Percentiles rank a stretch among this genome's conserved stretches.
These are phyloP conservation scores for Alca torda DNA, from an alignment of 2,797 vertebrate genomes.

Conservation along the genomic window DNA sequence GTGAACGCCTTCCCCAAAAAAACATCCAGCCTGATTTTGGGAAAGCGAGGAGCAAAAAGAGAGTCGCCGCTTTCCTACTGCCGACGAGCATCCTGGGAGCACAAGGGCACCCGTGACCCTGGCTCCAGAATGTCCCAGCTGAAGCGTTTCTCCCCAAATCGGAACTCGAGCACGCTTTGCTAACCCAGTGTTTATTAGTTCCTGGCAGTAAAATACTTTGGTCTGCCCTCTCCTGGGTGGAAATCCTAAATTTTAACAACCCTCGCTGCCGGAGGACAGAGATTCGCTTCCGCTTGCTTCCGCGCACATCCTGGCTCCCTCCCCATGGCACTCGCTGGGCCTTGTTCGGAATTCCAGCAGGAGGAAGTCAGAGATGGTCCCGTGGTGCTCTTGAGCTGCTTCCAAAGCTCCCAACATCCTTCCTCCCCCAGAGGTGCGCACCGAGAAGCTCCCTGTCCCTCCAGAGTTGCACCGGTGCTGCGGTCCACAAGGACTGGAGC, in stretches of 20 bases:
- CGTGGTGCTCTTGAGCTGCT: fast-evolving
- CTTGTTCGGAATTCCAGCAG: fast-evolving
- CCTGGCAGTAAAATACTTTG: background rate
- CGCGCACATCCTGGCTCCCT: fast-evolving
- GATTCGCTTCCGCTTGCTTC: background rate
- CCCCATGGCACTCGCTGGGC: fast-evolving
- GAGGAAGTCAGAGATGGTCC: background rate
- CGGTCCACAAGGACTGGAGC: fast-evolving
- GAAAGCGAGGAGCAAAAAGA: background rate
- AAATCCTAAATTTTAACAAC: background rate
- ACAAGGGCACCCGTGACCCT: fast-evolving
- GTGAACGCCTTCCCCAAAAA: background rate
- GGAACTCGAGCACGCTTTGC: fast-evolving
- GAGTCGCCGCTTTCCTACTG: background rate
- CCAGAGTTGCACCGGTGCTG: fast-evolving
- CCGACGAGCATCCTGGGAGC: background rate
- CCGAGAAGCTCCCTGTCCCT: too few relatives aligned
- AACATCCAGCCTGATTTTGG: background rate
- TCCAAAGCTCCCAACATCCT: background rate
- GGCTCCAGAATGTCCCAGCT: fast-evolving
- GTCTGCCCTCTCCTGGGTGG: background rate
- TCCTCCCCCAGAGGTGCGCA: fast-evolving
- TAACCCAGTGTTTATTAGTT: background rate
- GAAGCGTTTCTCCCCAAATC: background rate
- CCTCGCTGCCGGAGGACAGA: fast-evolving